A percentile compares a stretch with the other conserved stretches of the same genome.
phyloP scores from a whole-genome alignment of 1,140 invertebrate genomes.

The Bombus consobrinus region DNA sequence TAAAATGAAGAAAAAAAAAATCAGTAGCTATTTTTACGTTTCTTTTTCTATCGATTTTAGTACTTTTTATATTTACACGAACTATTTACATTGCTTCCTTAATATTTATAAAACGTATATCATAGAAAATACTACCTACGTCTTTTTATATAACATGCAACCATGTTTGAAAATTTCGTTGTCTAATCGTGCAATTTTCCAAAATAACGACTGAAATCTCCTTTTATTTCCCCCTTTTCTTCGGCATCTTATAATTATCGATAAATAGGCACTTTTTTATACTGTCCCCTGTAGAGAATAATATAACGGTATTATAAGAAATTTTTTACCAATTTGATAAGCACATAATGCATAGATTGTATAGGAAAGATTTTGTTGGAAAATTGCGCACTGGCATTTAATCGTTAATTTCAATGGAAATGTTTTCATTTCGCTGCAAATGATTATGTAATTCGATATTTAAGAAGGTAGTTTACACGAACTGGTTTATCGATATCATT shows the following conservation, averaged over 20 bases:
- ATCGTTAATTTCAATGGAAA: slow-evolving; percentile 25
- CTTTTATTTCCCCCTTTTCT: not conserved
- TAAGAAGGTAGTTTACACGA: slow-evolving; percentile 48
- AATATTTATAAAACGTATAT: slow-evolving; percentile 36
- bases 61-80: slow-evolving; percentile 23
- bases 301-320: not conserved
- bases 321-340: not conserved
- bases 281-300: not conserved
- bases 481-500: slow-evolving; percentile 44
- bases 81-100: slow-evolving; percentile 13
- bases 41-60: not conserved
- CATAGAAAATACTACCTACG: slow-evolving; percentile 32
- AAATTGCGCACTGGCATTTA: slow-evolving; percentile 56
- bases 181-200: slow-evolving; percentile 50
- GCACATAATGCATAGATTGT: not conserved
- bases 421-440: slow-evolving; percentile 24
- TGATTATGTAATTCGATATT: slow-evolving; percentile 52
- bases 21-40: no score
- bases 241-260: slow-evolving; percentile 8
- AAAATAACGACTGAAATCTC: not conserved
- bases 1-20: not conserved
- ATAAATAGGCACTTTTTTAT: not conserved
- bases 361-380: slow-evolving; percentile 27
- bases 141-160: slow-evolving; percentile 34
- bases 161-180: slow-evolving; percentile 38